Percentiles rank a stretch among this genome's conserved stretches.
phyloP scores from a whole-genome alignment of 2,797 vertebrate genomes.

The Dallia pectoralis region DNA sequence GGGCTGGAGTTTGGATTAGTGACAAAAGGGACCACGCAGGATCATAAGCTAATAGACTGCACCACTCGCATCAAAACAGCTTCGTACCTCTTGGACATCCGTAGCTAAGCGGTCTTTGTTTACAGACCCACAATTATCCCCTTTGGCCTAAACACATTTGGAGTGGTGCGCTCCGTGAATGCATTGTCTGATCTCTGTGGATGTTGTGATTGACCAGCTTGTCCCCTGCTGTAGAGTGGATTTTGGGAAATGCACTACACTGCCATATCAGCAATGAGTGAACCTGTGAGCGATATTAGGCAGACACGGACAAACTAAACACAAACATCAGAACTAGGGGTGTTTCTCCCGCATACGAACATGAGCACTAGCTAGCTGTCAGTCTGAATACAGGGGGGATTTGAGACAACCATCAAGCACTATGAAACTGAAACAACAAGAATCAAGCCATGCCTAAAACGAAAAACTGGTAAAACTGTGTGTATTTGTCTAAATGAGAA shows the following conservation, averaged over 20 bases:
- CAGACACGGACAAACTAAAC: slow-evolving; percentile 33
- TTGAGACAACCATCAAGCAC: slow-evolving; percentile 24
- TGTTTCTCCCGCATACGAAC: slow-evolving; percentile 50
- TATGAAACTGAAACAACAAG: slow-evolving; percentile 27
- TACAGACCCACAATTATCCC: slow-evolving; percentile 34
- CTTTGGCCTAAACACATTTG: neutral
- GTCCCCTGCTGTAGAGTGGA: neutral
- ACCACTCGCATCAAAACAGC: neutral
- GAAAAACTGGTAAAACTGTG: neutral
- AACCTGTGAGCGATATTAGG: slow-evolving; percentile 28
- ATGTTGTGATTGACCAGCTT: slow-evolving; percentile 10
- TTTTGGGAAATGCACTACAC: slow-evolving; percentile 29
- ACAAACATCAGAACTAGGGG: slow-evolving; percentile 23
- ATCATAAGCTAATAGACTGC: slow-evolving; percentile 34
- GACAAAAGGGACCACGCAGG: slow-evolving; percentile 42
- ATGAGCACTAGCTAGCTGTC: slow-evolving; percentile 42
- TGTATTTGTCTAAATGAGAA: neutral
- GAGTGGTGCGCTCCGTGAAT: slow-evolving; percentile 10
- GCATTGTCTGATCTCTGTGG: slow-evolving; percentile 9
- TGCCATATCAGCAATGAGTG: slow-evolving; percentile 38
- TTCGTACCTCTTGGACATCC: no score
- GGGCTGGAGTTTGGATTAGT: slow-evolving; percentile 37
- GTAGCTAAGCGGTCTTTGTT: neutral
- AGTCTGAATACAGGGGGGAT: slow-evolving; percentile 29
- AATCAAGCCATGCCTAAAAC: neutral